A percentile compares a stretch with the other conserved stretches of the same genome.
Evolutionary conservation across 23 tunicate genomes (phyloP).

Genomic region (Clavelina lepadiformis): DNA sequence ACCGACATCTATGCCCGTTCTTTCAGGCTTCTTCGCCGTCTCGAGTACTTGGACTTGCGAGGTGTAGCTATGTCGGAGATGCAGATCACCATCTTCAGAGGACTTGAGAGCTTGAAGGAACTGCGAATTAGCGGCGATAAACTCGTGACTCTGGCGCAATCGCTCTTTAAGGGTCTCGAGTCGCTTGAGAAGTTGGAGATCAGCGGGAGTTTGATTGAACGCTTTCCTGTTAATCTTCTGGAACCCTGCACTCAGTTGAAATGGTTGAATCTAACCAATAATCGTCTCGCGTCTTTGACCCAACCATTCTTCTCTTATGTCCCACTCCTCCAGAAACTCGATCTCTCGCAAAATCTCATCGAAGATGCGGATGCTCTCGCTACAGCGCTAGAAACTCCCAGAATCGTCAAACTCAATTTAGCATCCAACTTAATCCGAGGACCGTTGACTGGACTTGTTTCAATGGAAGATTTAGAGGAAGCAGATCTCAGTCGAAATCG

Average conservation of each 20-base stretch:
- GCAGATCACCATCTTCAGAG: not conserved
- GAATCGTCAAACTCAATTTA: not conserved
- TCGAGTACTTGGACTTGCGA: constrained; percentile 12
- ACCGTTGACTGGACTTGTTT: not conserved
- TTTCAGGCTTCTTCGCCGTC: not conserved
- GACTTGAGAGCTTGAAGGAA: not conserved
- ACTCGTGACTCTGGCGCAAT: not conserved
- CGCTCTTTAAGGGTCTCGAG: not conserved
- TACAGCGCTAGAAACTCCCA: not conserved
- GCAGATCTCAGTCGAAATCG: not conserved
- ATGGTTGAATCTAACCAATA: not conserved
- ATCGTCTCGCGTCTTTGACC: not conserved
- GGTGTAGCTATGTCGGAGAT: not conserved
- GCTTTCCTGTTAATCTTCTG: not conserved
- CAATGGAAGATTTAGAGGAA: not conserved
- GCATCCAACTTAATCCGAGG: not conserved
- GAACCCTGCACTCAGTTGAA: not conserved
- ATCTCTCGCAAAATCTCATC: constrained; percentile 7
- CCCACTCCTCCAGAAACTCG: not conserved
- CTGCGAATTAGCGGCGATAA: not conserved
- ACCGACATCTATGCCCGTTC: not conserved
- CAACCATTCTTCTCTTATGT: not conserved
- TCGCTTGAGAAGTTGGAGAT: not conserved
- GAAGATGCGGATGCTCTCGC: not conserved
- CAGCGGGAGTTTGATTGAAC: not conserved